Evolutionary conservation across 2,888 invertebrate species (phyloP), one percentile per base, ranked within the genome.

Genomic region (Phania funesta): DNA sequence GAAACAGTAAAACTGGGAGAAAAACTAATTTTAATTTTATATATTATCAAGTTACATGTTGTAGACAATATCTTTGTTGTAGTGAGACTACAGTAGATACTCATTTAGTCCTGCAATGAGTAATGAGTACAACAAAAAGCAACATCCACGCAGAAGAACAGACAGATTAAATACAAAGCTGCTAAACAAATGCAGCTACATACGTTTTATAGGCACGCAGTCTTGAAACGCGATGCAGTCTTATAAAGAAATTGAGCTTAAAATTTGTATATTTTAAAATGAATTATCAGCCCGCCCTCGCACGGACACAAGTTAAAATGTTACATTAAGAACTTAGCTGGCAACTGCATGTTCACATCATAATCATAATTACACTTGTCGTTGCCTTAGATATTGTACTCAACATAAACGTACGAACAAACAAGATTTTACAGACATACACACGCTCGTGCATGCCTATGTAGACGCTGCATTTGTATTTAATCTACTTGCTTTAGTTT

Each of bases 321-420:
- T 41, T 20, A 11, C 35, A 18, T 60, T 38, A 35, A 46, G 16
- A 20, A 22, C 41, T 50, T 22, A 26, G 58, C 13, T 50, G 50
- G 52, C 24, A 67, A 54, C 41, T 41, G 52, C 54, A 46, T 79
- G n/a, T 44, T 35, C 22, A 60, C 73, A 73, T 79, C 58, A 54
- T 71, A 78, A 64, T 71, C 71, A 62, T 60, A 79, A 79, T 79
- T 79, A 67, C 52, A 60, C 65, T 52, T 44, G 71, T 60, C 58
- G 65, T 50, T 75, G 68, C 64, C 50, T 68, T 65, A 41, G 56
- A 65, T 70, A 41, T 56, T 70, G 16, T 24, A 62, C 38, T 38
- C 24, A 38, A 56, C 70, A 41, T 38, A 56, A 62, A 70, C 46
- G 62, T 18, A 64, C 35, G 26, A 38, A 56, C 29, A 56, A 26